phyloP scores from a whole-genome alignment of 1,140 invertebrate genomes.

The Macrobrachium rosenbergii region DNA sequence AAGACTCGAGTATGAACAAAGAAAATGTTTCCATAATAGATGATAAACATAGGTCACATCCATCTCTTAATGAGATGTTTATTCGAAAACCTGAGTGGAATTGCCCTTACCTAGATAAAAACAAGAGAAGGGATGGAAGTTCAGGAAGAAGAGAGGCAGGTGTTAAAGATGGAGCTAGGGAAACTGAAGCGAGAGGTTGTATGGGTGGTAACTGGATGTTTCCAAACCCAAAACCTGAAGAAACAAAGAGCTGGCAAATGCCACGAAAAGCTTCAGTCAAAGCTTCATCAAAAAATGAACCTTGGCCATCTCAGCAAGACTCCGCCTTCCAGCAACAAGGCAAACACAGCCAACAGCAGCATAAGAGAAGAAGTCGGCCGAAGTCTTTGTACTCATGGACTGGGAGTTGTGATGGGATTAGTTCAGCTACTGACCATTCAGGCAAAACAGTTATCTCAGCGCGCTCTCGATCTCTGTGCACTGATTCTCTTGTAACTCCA shows the following conservation, averaged over 20 bases:
- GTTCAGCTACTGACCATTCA: conserved; percentile 51
- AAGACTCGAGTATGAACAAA: conserved; percentile 7
- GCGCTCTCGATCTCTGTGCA: conserved; percentile 53
- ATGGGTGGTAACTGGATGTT: conserved; percentile 10
- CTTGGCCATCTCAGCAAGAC: conserved; percentile 22
- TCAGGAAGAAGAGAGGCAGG: conserved; percentile 17
- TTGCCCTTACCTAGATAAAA: conserved; percentile 29
- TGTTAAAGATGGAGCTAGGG: conserved; percentile 15
- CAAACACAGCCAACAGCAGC: conserved; percentile 6
- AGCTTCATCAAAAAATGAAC: conserved; percentile 36
- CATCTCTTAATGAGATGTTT: conserved; percentile 39
- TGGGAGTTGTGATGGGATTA: conserved; percentile 39
- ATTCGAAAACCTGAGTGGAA: conserved; percentile 38
- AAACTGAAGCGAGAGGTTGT: conserved; percentile 21
- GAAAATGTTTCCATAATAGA: background rate
- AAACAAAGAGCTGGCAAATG: conserved; percentile 21
- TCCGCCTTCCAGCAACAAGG: conserved; percentile 12
- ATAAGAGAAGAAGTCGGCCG: conserved; percentile 35
- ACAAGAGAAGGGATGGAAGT: conserved; percentile 30
- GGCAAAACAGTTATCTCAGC: conserved; percentile 51
- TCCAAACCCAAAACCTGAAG: conserved; percentile 21
- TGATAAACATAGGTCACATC: conserved; percentile 19
- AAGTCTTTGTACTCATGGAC: conserved; percentile 49
- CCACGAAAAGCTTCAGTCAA: conserved; percentile 40
- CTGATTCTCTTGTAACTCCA: conserved; percentile 56